These are phyloP conservation scores for Timema cristinae DNA, from an alignment of 2,888 invertebrate genomes.

Conservation along the genomic window DNA sequence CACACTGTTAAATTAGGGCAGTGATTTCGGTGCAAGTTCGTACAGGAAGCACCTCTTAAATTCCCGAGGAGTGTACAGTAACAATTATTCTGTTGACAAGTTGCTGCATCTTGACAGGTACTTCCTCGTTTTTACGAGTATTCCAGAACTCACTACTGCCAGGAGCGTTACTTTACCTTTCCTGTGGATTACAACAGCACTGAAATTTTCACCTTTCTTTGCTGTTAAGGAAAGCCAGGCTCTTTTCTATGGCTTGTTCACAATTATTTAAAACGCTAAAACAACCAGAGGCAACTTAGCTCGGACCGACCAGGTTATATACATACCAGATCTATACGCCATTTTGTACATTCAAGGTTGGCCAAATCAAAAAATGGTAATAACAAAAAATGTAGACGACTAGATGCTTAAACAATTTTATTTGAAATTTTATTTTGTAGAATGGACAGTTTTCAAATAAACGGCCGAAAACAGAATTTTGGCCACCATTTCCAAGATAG, in stretches of 20 bases:
- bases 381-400: too few relatives aligned
- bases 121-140: neutral
- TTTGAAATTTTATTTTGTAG: too few relatives aligned
- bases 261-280: neutral
- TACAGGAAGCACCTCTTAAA: neutral
- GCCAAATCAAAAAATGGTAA: too few relatives aligned
- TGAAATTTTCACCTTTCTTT: neutral
- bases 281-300: too few relatives aligned
- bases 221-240: neutral
- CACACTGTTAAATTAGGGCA: neutral
- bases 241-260: neutral
- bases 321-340: too few relatives aligned
- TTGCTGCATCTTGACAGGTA: neutral
- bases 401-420: too few relatives aligned
- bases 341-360: too few relatives aligned
- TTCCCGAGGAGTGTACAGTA: neutral
- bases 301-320: too few relatives aligned
- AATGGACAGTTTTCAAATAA: too few relatives aligned
- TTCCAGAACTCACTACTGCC: neutral
- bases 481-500: too few relatives aligned
- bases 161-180: neutral
- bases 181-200: neutral
- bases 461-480: too few relatives aligned
- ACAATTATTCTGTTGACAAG: neutral
- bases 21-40: conserved; percentile 1